Conservation (phyloP, 2,797 vertebrate species). For the Hozukius guyotensis region DNA sequence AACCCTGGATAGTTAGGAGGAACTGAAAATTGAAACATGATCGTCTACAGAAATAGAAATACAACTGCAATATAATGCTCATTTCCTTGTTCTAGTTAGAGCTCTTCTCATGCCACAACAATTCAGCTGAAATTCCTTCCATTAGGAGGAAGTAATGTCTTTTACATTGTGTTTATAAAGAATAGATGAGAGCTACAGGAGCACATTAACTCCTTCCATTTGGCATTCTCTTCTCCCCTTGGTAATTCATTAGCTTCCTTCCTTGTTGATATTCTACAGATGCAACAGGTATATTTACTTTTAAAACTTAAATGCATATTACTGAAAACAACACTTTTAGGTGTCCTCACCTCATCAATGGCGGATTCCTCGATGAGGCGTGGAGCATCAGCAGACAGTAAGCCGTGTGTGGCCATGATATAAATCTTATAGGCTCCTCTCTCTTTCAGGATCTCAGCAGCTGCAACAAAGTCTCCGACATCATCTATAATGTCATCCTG, state of each 20-base stretch:
- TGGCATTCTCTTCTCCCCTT: background rate
- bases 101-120: background rate
- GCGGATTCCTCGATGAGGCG: slow-evolving; percentile 96
- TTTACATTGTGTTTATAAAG: background rate
- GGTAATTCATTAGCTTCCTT: background rate
- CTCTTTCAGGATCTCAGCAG: slow-evolving; percentile 97
- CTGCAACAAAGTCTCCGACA: slow-evolving; percentile 95
- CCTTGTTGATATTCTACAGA: background rate
- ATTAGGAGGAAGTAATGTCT: slow-evolving; percentile 1
- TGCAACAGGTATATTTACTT: background rate
- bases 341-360: slow-evolving; percentile 89
- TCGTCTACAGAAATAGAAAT: slow-evolving; percentile 7
- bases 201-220: background rate
- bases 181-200: background rate
- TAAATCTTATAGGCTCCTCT: slow-evolving; percentile 99
- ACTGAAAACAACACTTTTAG: background rate
- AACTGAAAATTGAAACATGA: slow-evolving; percentile 37
- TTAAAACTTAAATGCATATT: background rate
- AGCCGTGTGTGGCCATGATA: slow-evolving; percentile 97
- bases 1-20: background rate
- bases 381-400: slow-evolving; percentile 95
- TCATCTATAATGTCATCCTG: slow-evolving; percentile 99
- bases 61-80: background rate
- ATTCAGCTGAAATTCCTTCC: background rate
- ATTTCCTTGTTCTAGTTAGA: background rate